Evolutionary conservation across 2,113 vertebrate genomes (phyloP).

Genomic region (Eolophus roseicapilla): DNA sequence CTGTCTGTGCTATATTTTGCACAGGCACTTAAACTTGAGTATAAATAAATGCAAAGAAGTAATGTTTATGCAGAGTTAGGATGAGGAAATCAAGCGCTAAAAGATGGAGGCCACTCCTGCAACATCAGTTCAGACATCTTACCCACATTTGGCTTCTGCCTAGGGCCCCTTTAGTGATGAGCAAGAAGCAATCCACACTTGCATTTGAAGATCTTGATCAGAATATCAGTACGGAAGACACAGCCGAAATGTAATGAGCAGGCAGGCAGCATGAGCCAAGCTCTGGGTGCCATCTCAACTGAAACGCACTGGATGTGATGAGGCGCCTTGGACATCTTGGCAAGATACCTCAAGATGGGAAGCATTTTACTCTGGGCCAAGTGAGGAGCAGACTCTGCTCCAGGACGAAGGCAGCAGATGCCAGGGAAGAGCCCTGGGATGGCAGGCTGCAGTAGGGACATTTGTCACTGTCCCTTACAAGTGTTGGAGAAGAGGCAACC

Average conservation of each 20-base stretch:
- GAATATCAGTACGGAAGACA: background rate
- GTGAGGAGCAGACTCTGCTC: background rate
- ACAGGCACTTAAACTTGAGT: constrained; percentile 67
- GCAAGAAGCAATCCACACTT: background rate
- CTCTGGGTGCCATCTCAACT: background rate
- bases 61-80: constrained; percentile 44
- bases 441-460: background rate
- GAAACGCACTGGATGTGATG: rapidly evolving
- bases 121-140: background rate
- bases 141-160: background rate
- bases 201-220: background rate
- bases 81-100: constrained; percentile 22
- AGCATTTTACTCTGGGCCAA: background rate
- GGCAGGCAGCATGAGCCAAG: rapidly evolving
- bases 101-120: background rate
- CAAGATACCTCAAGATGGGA: background rate
- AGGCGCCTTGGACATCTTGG: background rate
- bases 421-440: background rate
- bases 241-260: background rate
- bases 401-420: background rate
- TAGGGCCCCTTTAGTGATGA: background rate
- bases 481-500: background rate
- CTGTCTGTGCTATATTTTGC: constrained; percentile 72
- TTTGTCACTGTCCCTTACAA: rapidly evolving
- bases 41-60: constrained; percentile 50